Evolutionary conservation across 2,113 vertebrate species (phyloP), one percentile per base, ranked within the genome.

Genomic region (Zosterops hypoxanthus): DNA sequence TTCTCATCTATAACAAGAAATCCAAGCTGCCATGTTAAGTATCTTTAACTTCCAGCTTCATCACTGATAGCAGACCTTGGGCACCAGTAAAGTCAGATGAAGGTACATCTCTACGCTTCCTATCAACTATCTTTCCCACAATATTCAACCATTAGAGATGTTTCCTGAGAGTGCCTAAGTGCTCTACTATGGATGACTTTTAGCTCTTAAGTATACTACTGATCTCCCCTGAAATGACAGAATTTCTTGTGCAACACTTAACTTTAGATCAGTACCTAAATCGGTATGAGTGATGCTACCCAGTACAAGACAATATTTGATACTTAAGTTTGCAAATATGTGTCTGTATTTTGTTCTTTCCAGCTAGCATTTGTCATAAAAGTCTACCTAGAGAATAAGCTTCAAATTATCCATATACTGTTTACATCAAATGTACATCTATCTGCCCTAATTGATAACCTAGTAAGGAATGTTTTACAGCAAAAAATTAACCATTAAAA

Each of bases 241-340:
- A 63, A 52, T 11, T 68, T 33, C 47, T 72, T 52, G 14, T 20
- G 39, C 11, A 68, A 33, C 34, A 44, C 18, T 47, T 79, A 42
- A 42, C 12, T 59, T 71, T 20, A 59, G n/a, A 59, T 57, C 33
- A n/a, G 55, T 57, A n/a, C 20, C 55, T n/a, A 57, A n/a, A n/a
- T 57, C 4, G 2, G 4, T 65, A 42, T 59, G 19, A 68, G 14
- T 20, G 16, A 47, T 8, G 22, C 34, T 26, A 68, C 29, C 53
- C 39, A 84, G 69, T 52, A 34, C 2, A 21, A 20, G 19, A 26
- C 36, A 80, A n/a, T 57, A 69, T 20, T 33, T n/a, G 8, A 63
- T 20, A 68, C 2, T n/a, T 46, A 34, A 12, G 19, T 47, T 59
- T 24, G 10, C 23, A 71, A 52, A 47, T 71, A 50, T 0, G 0